phyloP scores from a whole-genome alignment of 2,888 invertebrate species.

The Microplitis deprimator region DNA sequence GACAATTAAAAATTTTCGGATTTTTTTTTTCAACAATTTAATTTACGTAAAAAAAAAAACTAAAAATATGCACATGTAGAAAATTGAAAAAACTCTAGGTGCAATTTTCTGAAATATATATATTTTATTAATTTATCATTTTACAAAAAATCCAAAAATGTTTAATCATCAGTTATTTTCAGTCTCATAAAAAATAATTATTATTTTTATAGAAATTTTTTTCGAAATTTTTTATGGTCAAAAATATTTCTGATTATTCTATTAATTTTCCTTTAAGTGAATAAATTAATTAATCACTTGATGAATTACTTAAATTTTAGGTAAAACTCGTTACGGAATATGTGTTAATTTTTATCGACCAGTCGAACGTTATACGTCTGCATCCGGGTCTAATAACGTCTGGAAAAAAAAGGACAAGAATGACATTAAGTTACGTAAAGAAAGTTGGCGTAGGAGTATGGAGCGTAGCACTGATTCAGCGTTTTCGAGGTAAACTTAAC shows the following conservation, averaged over 20 bases:
- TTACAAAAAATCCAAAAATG: too few species aligned
- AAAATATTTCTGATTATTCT: neutral
- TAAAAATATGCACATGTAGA: too few species aligned
- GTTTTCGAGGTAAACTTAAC: slow-evolving; percentile 85
- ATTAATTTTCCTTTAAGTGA: neutral
- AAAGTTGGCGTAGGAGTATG: slow-evolving; percentile 93
- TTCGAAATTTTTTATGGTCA: neutral
- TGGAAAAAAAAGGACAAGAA: slow-evolving; percentile 72
- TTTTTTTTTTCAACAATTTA: too few species aligned
- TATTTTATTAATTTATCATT: too few species aligned
- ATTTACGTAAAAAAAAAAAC: too few species aligned
- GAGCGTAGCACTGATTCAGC: slow-evolving; percentile 94
- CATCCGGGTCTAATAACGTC: slow-evolving; percentile 59
- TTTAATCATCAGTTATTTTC: too few species aligned
- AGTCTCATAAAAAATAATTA: too few species aligned
- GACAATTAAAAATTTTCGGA: too few species aligned
- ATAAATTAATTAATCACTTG: slow-evolving; percentile 18
- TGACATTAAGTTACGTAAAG: slow-evolving; percentile 80
- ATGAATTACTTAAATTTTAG: slow-evolving; percentile 66
- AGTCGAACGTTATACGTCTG: slow-evolving; percentile 79
- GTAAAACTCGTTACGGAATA: slow-evolving; percentile 93
- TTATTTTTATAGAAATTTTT: too few species aligned
- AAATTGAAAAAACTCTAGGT: too few species aligned
- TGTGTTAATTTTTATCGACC: slow-evolving; percentile 99
- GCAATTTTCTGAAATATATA: too few species aligned